Base-by-base conservation (phyloP, 2,113 vertebrate species). In the Otolemur garnettii region DNA sequence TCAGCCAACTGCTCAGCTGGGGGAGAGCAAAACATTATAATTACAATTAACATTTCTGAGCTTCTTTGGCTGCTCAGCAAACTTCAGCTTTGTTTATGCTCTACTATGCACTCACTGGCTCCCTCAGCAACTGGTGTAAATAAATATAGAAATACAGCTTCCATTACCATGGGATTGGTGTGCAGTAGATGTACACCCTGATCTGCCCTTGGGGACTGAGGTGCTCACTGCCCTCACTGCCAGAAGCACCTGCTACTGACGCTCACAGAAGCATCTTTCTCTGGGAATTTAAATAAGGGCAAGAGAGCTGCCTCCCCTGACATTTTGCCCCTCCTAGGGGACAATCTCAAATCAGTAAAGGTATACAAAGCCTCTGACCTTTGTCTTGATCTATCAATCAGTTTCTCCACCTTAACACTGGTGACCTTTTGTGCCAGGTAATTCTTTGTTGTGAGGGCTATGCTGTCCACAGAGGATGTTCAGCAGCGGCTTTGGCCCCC, bases 201-300 rank as follows among this genome's bases (percentile, higher is more conserved):
- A 79, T 79, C 35, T 68, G 19, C 45, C 45, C 2, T 15, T 77
- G 86, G 21, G 57, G 57, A 4, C 13, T 21, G 18, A 81, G 66
- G 35, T 2, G 0, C 33, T 10, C 0, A 1, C 11, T n/a, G 24
- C n/a, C 2, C 5, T 35, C 0, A 7, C 62, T 79, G 21, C 45
- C 14, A 68, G 60, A 53, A 68, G 33, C 78, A 21, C 10, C 21
- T 74, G 18, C 50, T 50, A 9, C n/a, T 50, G 30, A 66, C 24
- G 17, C 57, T 57, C 35, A 12, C 28, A 66, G 26, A 45, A 68
- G 28, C 30, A 24, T 7, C 22, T 38, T 26, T 33, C 45, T 57
- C 50, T 66, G 24, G 30, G 19, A 74, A 30, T 53, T 50, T 87
- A 50, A 59, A 8, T 15, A 59, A 53, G 6, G 33, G 5, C 14